These are phyloP conservation scores for Galeruca laticollis DNA, from an alignment of 2,888 invertebrate genomes.

Conservation along the genomic window DNA sequence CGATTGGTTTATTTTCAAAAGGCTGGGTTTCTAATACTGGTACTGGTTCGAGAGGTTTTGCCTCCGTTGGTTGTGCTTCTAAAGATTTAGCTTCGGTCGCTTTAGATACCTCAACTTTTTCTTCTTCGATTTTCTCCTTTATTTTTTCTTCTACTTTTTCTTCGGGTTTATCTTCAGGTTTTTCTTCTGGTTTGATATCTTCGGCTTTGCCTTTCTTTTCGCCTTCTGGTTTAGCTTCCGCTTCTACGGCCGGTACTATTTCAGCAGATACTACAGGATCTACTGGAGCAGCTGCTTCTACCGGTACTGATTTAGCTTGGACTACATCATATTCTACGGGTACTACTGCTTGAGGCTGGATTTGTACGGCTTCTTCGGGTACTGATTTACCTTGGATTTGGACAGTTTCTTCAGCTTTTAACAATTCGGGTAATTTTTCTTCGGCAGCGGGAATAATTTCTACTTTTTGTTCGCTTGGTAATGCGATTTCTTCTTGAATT, in stretches of 20 bases:
- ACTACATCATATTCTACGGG: too few relatives aligned
- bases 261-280: background rate
- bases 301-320: background rate
- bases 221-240: slow-evolving; percentile 40
- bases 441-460: slow-evolving; percentile 54
- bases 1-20: slow-evolving; percentile 41
- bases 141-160: slow-evolving; percentile 23
- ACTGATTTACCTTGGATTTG: slow-evolving; percentile 23
- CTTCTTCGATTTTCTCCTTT: slow-evolving; percentile 9
- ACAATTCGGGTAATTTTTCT: slow-evolving; percentile 53
- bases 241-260: slow-evolving; percentile 33
- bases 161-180: slow-evolving; percentile 56
- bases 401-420: slow-evolving; percentile 33
- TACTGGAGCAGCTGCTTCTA: background rate
- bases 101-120: slow-evolving; percentile 30
- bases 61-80: slow-evolving; percentile 39
- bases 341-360: slow-evolving; percentile 18
- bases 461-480: slow-evolving; percentile 57
- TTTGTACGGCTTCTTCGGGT: slow-evolving; percentile 12
- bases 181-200: slow-evolving; percentile 39
- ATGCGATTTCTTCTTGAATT: slow-evolving; percentile 53
- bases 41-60: slow-evolving; percentile 32
- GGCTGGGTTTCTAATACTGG: slow-evolving; percentile 32
- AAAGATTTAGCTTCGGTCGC: slow-evolving; percentile 14
- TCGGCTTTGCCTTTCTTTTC: slow-evolving; percentile 54